Percentiles rank a stretch among this genome's conserved stretches.
These are phyloP conservation scores for Bombus confusus DNA, from an alignment of 1,140 invertebrate species.

Conservation along the genomic window DNA sequence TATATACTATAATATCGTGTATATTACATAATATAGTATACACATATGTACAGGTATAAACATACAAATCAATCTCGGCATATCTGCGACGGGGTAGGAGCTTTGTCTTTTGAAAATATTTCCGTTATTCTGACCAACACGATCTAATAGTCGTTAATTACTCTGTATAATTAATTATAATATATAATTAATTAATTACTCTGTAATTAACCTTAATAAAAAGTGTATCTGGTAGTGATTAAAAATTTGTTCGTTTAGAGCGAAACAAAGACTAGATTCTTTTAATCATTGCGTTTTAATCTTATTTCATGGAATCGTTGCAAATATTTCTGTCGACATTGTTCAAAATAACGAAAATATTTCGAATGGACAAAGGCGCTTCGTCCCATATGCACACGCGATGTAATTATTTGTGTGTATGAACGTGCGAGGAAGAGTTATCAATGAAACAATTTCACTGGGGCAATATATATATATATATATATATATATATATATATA, in stretches of 20 bases:
- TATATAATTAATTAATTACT: not conserved
- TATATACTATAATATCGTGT: slow-evolving; percentile 54
- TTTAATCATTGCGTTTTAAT: not conserved
- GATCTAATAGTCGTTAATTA: not conserved
- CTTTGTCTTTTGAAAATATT: not conserved
- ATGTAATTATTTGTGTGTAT: slow-evolving; percentile 11
- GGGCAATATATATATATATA: not conserved
- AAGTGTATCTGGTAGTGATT: not conserved
- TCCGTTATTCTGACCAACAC: not conserved
- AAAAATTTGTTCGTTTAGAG: not conserved
- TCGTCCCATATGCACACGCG: slow-evolving; percentile 18
- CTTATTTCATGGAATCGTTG: not conserved
- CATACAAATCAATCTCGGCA: slow-evolving; percentile 47
- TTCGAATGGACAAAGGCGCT: not conserved
- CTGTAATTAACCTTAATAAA: not conserved
- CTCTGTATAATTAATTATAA: not conserved
- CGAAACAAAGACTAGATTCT: not conserved
- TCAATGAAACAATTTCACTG: slow-evolving; percentile 36
- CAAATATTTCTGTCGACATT: not conserved
- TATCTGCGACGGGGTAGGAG: not conserved
- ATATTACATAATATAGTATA: slow-evolving; percentile 56
- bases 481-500: not conserved
- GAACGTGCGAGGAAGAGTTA: slow-evolving; percentile 25
- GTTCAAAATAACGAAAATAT: not conserved
- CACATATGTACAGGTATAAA: slow-evolving; percentile 56